Evolutionary conservation across 2,888 invertebrate genomes (phyloP), one percentile per base, ranked within the genome.

Genomic region (Nomada flava): DNA sequence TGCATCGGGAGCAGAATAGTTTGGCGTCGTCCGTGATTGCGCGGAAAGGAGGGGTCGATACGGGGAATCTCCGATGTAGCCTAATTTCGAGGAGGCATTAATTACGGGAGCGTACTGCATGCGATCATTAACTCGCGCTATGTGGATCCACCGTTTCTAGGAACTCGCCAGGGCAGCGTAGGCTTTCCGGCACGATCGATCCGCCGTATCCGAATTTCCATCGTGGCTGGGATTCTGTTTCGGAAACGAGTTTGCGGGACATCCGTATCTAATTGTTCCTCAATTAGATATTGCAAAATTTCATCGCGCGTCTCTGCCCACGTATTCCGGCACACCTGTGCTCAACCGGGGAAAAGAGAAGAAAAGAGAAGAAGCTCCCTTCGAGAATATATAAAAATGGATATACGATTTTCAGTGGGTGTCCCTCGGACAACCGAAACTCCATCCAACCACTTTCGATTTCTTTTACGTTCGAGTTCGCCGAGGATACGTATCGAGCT

Each of bases 111-210:
- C 62, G 80, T 47, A 47, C 69, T 78, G 82, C 64, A 85, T 74
- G 70, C 70, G 72, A 78, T 79, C 74, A 74, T 85, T 85, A 82
- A 68, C 67, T 52, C 53, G 36, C 63, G 53, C 47, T 42, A 53
- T 57, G 67, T 52, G 62, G 72, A 36, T 11, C 44, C 10, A 68
- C 57, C 55, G 47, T 73, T 76, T 50, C 76, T 60, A 52, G 81
- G 73, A 85, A 79, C 76, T 74, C 63, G 59, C 62, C 44, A 20
- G 13, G 26, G n/a, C 36, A 36, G 36, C 36, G 23, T 5, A 53
- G 47, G 47, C 20, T 73, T 82, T 67, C 47, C 55, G 71, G 71
- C 72, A 81, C 65, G 76, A 76, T 86, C 86, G 83, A 85, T 83
- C 47, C 55, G 42, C 42, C 57, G 55, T 68, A 64, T 76, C 59